Percentiles rank a stretch among this genome's conserved stretches.
These are phyloP conservation scores for Cantharis rufa DNA, from an alignment of 2,888 invertebrate genomes.

Conservation along the genomic window DNA sequence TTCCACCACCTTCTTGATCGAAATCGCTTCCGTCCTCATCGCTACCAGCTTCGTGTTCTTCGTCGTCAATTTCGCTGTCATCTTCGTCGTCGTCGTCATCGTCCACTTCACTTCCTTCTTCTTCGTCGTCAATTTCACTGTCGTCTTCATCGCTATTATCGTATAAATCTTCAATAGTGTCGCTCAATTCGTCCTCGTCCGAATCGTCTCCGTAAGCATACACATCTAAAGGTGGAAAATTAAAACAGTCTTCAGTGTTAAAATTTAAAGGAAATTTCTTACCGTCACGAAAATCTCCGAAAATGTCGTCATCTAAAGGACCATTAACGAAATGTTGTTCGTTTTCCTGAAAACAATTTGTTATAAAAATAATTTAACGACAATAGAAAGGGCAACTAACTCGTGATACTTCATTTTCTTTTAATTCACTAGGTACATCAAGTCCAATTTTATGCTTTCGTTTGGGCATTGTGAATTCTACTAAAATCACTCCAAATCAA, in stretches of 20 bases:
- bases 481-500: background rate
- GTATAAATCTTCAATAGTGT: background rate
- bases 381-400: background rate
- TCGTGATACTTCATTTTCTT: background rate
- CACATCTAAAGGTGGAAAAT: background rate
- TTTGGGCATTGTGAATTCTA: background rate
- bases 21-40: background rate
- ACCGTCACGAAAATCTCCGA: background rate
- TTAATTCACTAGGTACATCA: background rate
- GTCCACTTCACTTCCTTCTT: slow-evolving; percentile 3
- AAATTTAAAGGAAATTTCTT: background rate
- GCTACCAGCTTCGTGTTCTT: background rate
- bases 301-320: background rate
- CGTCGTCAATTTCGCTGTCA: background rate
- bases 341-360: background rate
- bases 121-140: background rate
- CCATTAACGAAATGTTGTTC: background rate
- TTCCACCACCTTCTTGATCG: slow-evolving; percentile 4
- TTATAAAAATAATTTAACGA: background rate
- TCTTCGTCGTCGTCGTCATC: background rate
- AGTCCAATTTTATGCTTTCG: background rate
- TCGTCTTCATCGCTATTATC: slow-evolving; percentile 13
- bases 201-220: background rate
- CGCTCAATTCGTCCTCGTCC: background rate
- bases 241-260: background rate